These are phyloP conservation scores for Mus spretus DNA, from an alignment of 2,797 vertebrate genomes.

Conservation along the genomic window DNA sequence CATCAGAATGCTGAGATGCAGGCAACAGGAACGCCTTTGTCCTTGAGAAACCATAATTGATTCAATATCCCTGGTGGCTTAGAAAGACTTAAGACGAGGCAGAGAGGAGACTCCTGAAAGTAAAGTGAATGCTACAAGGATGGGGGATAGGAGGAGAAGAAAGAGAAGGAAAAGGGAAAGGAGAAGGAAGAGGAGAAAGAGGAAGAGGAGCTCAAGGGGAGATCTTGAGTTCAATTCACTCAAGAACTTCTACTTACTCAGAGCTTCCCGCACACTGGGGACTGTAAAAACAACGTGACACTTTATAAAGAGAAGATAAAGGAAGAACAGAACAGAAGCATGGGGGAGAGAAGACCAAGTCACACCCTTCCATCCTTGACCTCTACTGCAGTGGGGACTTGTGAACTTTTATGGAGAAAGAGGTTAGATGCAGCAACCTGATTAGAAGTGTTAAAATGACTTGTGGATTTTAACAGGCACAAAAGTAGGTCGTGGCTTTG, in stretches of 20 bases:
- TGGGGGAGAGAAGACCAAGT: rapidly evolving
- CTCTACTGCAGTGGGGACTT: background rate
- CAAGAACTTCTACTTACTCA: too few relatives aligned
- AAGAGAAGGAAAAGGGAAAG: too few relatives aligned
- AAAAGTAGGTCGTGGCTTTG: background rate
- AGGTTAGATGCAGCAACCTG: background rate
- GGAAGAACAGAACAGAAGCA: background rate
- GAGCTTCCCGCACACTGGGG: background rate
- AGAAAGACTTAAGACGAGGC: background rate
- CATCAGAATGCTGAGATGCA: background rate
- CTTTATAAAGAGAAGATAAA: background rate
- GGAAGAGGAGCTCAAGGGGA: background rate
- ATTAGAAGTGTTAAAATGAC: background rate
- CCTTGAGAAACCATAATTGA: background rate
- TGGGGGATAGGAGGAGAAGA: background rate
- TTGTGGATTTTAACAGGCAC: background rate
- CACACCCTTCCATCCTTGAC: background rate
- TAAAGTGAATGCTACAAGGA: background rate
- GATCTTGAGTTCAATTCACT: background rate
- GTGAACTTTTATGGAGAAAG: background rate
- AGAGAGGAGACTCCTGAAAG: background rate
- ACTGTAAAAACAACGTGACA: background rate
- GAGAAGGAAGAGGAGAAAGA: background rate
- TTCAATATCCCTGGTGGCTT: background rate
- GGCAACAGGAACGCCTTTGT: background rate